Evolutionary conservation across 2,113 vertebrate genomes (phyloP).

Genomic region (Scytalopus superciliaris): DNA sequence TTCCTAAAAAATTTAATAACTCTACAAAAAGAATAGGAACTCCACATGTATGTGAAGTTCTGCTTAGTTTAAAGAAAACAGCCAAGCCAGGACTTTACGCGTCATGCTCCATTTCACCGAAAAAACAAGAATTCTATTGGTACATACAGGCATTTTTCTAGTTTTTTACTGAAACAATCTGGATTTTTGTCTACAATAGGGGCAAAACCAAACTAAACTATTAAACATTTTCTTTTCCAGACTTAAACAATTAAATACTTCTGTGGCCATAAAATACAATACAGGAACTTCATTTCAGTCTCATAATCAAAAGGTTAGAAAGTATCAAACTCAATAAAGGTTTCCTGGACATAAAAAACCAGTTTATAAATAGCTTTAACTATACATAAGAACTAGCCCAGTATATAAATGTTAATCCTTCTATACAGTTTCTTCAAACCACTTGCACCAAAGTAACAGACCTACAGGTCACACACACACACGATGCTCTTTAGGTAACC

Average conservation of each 20-base stretch:
- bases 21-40: background rate
- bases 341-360: background rate
- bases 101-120: background rate
- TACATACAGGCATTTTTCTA: background rate
- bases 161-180: background rate
- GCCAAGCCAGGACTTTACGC: background rate
- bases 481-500: constrained; percentile 31
- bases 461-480: background rate
- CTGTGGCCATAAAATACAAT: background rate
- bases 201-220: background rate
- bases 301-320: background rate
- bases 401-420: background rate
- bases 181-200: background rate
- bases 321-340: background rate
- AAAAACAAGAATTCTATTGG: background rate
- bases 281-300: background rate
- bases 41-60: background rate
- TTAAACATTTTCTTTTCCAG: background rate
- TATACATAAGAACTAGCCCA: background rate
- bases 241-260: background rate
- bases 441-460: background rate
- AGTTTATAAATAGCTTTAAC: background rate
- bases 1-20: background rate
- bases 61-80: background rate
- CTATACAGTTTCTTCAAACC: background rate